phyloP scores from a whole-genome alignment of 2,888 invertebrate genomes.

The Macrophya alboannulata region DNA sequence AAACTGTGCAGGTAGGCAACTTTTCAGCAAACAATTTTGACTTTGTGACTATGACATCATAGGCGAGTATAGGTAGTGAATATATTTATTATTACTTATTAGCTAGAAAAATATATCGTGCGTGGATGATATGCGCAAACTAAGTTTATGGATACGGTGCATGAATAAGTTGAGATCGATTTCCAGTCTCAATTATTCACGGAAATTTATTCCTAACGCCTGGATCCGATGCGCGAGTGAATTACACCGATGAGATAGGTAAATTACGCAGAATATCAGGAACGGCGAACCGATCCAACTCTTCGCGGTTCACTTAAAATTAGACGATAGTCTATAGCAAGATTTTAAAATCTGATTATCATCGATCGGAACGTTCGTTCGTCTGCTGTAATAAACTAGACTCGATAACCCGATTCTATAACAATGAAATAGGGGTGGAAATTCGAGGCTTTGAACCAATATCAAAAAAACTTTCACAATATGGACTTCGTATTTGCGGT shows the following conservation, averaged over 20 bases:
- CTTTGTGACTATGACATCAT: background rate
- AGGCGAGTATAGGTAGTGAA: background rate
- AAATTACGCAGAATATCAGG: conserved; percentile 2
- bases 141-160: conserved; percentile 26
- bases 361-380: conserved; percentile 24
- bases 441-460: background rate
- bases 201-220: conserved; percentile 40
- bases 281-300: background rate
- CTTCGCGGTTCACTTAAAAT: conserved; percentile 41
- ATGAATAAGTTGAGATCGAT: background rate
- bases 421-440: background rate
- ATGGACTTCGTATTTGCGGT: background rate
- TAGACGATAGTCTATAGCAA: background rate
- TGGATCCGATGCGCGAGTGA: conserved; percentile 36
- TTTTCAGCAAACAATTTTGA: background rate
- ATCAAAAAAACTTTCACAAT: background rate
- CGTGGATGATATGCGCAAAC: conserved; percentile 16
- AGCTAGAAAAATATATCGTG: background rate
- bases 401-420: background rate
- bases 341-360: conserved; percentile 24
- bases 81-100: background rate
- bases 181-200: conserved; percentile 44
- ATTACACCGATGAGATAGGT: conserved; percentile 24
- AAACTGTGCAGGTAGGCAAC: background rate
- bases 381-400: background rate